Base-by-base conservation (phyloP, 2,113 vertebrate genomes). In the Hyperoodon ampullatus region DNA sequence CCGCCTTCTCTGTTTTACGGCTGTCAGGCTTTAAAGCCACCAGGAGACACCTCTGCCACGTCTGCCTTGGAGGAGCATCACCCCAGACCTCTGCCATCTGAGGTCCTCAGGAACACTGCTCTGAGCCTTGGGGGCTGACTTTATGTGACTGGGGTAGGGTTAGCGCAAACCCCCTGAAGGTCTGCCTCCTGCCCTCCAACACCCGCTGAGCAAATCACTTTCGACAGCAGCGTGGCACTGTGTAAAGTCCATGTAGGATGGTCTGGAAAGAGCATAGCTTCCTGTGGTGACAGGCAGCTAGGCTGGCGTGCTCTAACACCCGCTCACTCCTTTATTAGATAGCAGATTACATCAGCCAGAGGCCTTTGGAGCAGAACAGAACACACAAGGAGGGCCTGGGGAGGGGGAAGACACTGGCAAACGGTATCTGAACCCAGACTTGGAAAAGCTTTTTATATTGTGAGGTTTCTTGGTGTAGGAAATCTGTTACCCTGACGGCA, bases 211-310 rank as follows among this genome's bases (percentile, higher is more conserved):
- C 77, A 81, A 96, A 90, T 96, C 84, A 89, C 61, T 47, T 80
- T 85, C 26, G 42, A 5, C 84, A 53, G 90, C 70, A 65, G 78
- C 28, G 4, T 24, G 28, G 75, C 33, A 16, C 30, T 0, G 30
- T 63, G 44, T 53, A 35, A 88, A 71, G 81, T 94, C 90, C 81
- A 42, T 16, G 81, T 47, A 71, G 65, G 71, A 47, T 44, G 78
- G 53, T 42, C 85, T 66, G 75, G 68, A 91, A 81, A 93, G 71
- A 86, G 50, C 93, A 33, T 12, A 9, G n/a, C 82, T 92, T 92
- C 93, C 93, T 70, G 83, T 30, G 78, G 81, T 71, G 90, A 96
- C 87, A 90, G 95, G 68, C 86, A 89, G 68, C 12, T 4, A 81
- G 63, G 68, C 50, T 68, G 83, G 66, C 9, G 35, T 44, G 87